Conservation (phyloP, 2,888 invertebrate genomes). For the Xestia xanthographa region DNA sequence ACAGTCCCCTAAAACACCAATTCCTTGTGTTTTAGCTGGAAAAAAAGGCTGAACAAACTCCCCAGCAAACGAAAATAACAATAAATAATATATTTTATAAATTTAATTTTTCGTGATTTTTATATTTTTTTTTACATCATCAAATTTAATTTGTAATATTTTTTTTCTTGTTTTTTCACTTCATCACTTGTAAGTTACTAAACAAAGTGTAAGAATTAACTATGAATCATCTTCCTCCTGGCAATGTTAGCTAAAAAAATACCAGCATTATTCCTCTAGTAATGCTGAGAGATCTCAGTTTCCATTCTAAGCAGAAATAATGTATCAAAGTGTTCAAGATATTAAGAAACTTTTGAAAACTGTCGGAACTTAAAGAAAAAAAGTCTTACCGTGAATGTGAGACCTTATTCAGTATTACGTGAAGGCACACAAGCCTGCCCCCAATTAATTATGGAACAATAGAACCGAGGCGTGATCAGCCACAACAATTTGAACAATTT, state of each 20-base stretch:
- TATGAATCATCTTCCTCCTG: neutral
- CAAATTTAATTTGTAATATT: too few species aligned
- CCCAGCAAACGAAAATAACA: too few species aligned
- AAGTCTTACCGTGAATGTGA: slow-evolving; percentile 35
- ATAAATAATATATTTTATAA: too few species aligned
- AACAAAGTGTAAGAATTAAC: neutral
- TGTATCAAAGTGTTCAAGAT: too few species aligned
- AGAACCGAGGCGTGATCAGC: slow-evolving; percentile 60
- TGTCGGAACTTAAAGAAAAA: neutral
- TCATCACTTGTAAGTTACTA: neutral
- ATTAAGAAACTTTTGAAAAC: neutral
- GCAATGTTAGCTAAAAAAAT: neutral
- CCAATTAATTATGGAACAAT: slow-evolving; percentile 64
- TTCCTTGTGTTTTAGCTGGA: too few species aligned
- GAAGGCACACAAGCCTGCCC: slow-evolving; percentile 47
- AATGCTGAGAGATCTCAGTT: neutral
- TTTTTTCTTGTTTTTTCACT: too few species aligned
- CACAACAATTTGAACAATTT: slow-evolving; percentile 49
- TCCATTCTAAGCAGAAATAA: neutral
- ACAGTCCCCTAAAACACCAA: too few species aligned
- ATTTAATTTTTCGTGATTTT: too few species aligned
- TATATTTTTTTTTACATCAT: too few species aligned
- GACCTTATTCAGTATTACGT: slow-evolving; percentile 42
- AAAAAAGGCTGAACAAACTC: too few species aligned
- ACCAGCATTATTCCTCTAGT: neutral